phyloP scores from a whole-genome alignment of 2,113 vertebrate species.

The Callospermophilus lateralis region DNA sequence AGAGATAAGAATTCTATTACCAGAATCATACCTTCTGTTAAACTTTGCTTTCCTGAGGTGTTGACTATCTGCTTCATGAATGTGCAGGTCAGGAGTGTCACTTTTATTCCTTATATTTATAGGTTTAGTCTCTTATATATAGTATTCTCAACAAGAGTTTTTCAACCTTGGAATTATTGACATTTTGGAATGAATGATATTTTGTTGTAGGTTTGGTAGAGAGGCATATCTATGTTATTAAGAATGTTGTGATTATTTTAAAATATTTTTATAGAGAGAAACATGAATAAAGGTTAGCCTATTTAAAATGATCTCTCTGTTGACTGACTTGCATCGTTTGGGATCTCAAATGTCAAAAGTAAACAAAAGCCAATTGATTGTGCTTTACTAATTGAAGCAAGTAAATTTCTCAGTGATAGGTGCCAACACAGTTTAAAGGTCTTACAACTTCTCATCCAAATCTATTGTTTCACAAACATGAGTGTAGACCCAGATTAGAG shows the following conservation, averaged over 20 bases:
- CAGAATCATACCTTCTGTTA: not conserved
- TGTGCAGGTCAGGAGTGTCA: not conserved
- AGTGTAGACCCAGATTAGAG: not conserved
- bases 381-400: not conserved
- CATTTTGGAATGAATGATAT: not conserved
- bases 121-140: not conserved
- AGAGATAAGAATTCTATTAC: not conserved
- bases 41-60: not conserved
- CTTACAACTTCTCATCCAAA: not conserved
- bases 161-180: not conserved
- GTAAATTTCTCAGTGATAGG: not conserved
- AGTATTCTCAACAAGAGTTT: not conserved
- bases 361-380: not conserved
- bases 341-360: slow-evolving; percentile 27
- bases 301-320: not conserved
- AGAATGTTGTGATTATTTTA: not conserved
- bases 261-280: not conserved
- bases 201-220: not conserved
- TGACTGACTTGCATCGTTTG: not conserved
- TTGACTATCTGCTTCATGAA: not conserved
- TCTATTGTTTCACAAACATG: not conserved
- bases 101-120: not conserved
- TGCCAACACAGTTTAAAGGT: not conserved
- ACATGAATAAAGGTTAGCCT: not conserved
- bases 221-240: not conserved